Evolutionary conservation across 2,888 invertebrate species (phyloP).

Genomic region (Pecten maximus): DNA sequence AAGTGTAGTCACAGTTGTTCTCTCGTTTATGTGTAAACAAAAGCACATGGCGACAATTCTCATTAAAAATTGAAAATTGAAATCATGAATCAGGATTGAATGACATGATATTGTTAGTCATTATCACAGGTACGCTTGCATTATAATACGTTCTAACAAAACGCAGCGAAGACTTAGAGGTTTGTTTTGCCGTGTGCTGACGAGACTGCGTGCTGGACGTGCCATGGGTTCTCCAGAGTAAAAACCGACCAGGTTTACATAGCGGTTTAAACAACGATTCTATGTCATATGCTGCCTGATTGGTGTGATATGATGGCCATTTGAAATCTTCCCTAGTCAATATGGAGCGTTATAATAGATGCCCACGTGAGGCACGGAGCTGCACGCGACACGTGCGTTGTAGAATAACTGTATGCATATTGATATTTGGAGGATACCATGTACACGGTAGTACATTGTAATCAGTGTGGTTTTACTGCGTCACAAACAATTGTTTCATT

Average conservation of each 20-base stretch:
- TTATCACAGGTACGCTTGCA: not conserved
- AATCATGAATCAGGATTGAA: not conserved
- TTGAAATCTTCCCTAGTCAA: not conserved
- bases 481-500: too few relatives aligned
- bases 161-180: not conserved
- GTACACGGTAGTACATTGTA: too few relatives aligned
- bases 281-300: not conserved
- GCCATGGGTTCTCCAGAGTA: not conserved
- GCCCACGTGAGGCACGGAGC: not conserved
- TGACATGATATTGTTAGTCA: not conserved
- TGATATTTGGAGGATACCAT: not conserved
- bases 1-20: too few relatives aligned
- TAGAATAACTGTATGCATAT: not conserved
- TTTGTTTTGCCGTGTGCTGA: not conserved
- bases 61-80: not conserved
- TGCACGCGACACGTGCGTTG: not conserved
- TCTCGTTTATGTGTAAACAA: too few relatives aligned
- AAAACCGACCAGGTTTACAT: not conserved
- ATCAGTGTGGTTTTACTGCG: too few relatives aligned
- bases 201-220: not conserved
- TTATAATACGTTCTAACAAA: not conserved
- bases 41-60: too few relatives aligned
- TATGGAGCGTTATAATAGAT: not conserved
- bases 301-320: not conserved
- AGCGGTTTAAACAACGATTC: not conserved